Base-by-base conservation (phyloP, 1,140 invertebrate genomes). In the Cryptotermes secundus region DNA sequence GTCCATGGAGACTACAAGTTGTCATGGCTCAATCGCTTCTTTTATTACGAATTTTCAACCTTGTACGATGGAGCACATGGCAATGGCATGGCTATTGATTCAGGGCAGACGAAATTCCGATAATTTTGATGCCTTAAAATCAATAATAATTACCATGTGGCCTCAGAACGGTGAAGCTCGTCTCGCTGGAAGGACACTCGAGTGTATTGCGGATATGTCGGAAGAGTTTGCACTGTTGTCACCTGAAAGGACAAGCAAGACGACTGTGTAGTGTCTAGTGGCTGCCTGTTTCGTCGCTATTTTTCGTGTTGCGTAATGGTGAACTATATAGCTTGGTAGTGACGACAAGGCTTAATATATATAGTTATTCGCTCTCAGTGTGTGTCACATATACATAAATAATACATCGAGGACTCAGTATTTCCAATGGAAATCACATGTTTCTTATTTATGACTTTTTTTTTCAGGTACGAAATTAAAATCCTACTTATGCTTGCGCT, bases 61-160 rank as follows among this genome's bases (percentile, higher is more conserved):
- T 49, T 80, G 80, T 72, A 79, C 65, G 45, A 59, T 26, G 80
- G 79, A 86, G 86, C 86, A 86, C 86, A 86, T 86, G 86, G 86
- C 86, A 82, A 80, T 84, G 81, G 85, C 85, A 84, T 86, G 86
- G 85, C 79, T 86, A 86, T 86, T 86, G 86, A 86, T 86, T 80
- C 83, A 85, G 36, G 83, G 87, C 80, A 84, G 85, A 85, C 86
- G 87, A 83, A 86, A 85, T 85, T 86, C 85, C 86, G 84, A 87
- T 86, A 86, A 86, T 85, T 86, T 85, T 87, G 85, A 86, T 86
- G 86, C 80, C 59, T 83, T 82, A 45, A 81, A 85, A 87, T 86
- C 85, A 86, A 86, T 86, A 86, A 83, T 83, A 87, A 86, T 87
- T 85, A 87, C 84, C 84, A 85, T 86, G 86, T 86, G 86, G 80